Evolutionary conservation across 2,113 vertebrate genomes (phyloP).

Genomic region (Synchiropus splendidus): DNA sequence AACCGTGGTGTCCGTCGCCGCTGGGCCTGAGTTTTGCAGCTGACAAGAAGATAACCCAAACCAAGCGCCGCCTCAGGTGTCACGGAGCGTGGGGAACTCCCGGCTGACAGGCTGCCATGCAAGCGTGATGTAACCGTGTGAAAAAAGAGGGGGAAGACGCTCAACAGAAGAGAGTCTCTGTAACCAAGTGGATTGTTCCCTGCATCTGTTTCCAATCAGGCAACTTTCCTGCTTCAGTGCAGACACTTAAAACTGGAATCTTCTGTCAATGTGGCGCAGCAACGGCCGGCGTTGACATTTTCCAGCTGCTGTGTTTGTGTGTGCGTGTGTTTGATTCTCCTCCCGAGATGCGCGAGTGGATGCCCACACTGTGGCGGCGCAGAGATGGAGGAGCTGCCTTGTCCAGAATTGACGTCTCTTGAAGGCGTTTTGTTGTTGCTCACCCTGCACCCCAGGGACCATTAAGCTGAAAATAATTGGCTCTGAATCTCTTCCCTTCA

Average conservation of each 20-base stretch:
- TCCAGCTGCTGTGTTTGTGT: conserved; percentile 36
- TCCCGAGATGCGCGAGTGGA: conserved; percentile 43
- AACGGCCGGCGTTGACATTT: conserved; percentile 21
- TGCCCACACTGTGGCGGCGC: conserved; percentile 40
- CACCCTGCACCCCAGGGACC: conserved; percentile 65
- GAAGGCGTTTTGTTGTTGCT: conserved; percentile 72
- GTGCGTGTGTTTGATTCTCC: conserved; percentile 22
- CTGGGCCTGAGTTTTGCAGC: too few species aligned
- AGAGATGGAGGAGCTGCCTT: conserved; percentile 55
- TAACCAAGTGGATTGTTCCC: conserved; percentile 2
- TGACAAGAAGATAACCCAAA: too few species aligned
- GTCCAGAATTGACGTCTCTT: conserved; percentile 68
- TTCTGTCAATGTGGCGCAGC: conserved; percentile 15
- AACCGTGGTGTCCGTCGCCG: too few species aligned
- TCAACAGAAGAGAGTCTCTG: too few species aligned
- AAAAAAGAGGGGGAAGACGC: too few species aligned
- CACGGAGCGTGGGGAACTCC: too few species aligned
- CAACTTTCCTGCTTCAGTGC: conserved; percentile 17
- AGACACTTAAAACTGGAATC: conserved; percentile 19
- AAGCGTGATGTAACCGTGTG: too few species aligned
- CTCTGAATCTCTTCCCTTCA: conserved; percentile 69
- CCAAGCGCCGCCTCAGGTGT: too few species aligned
- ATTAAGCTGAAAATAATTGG: conserved; percentile 81
- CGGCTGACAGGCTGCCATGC: too few species aligned
- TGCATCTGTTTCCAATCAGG: conserved; percentile 39